Evolutionary conservation across 2,888 invertebrate genomes (phyloP).

Genomic region (Lycocerus yunnanus): DNA sequence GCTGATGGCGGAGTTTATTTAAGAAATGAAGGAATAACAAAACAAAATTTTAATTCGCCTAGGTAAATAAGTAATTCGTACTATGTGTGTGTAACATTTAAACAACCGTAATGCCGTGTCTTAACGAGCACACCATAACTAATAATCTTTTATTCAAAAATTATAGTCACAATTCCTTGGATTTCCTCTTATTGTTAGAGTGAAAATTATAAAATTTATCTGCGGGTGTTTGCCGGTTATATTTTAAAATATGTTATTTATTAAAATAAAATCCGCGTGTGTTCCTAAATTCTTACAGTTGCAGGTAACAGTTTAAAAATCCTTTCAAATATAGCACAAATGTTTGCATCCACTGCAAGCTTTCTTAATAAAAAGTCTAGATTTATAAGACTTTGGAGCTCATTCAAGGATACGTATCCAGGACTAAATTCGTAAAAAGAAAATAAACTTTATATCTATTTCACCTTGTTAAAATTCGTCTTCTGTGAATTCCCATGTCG

Average conservation of each 20-base stretch:
- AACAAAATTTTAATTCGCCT: not conserved
- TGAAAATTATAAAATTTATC: not conserved
- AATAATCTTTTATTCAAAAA: not conserved
- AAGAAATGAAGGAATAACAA: not conserved
- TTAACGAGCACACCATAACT: not conserved
- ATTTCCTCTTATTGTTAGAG: not conserved
- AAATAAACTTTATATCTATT: slow-evolving; percentile 34
- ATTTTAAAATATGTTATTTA: not conserved
- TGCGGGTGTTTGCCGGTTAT: not conserved
- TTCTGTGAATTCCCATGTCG: slow-evolving; percentile 39
- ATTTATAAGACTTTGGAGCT: not conserved
- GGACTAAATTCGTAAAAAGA: slow-evolving; percentile 25
- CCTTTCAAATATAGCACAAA: not conserved
- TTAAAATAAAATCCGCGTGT: not conserved
- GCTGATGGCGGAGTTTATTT: not conserved
- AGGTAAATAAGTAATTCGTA: not conserved
- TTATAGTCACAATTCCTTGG: not conserved
- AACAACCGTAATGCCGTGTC: not conserved
- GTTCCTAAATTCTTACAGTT: not conserved
- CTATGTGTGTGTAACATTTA: not conserved
- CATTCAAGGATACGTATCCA: slow-evolving; percentile 9
- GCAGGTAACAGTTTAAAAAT: not conserved
- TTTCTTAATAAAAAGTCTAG: not conserved
- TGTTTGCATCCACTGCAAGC: not conserved
- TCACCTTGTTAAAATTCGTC: slow-evolving; percentile 40